Base-by-base conservation (phyloP, 2,888 invertebrate genomes). In the Heliconius erato region DNA sequence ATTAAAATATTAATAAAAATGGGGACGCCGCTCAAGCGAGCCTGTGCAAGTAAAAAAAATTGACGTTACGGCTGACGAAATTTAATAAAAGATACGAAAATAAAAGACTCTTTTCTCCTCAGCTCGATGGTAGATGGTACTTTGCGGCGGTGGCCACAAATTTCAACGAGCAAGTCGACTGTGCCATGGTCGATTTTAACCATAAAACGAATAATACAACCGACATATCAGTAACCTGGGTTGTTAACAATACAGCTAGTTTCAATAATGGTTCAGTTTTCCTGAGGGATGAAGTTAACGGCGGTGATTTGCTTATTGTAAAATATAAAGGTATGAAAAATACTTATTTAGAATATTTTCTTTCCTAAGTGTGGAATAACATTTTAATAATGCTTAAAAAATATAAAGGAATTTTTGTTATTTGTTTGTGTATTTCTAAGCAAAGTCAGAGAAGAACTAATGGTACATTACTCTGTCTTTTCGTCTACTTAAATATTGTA, bases 71-170 rank as follows among this genome's bases (percentile, higher is more conserved):
- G 35, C 0, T 9, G 9, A 35, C 9, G 35, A 35, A 35, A 35
- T 9, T 35, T 35, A 35, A 35, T 35, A 35, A 35, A 35, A 35
- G 7, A 35, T 9, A 35, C 35, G 35, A 1, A 35, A 35, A 35
- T 35, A 35, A 35, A 35, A 35, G 5, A 19, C 5, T 54, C 19
- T 49, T 16, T 72, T 44, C 3, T 19, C 19, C 3, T 65, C 54
- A 95, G 95, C 88, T 95, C 26, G 95, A 95, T 79, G 95, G 95
- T 0, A 91, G 91, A 81, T 95, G 95, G 95, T 95, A 94, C 83
- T 85, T 95, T 54, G 88, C 92, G 72, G 94, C 93, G 0, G 90
- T 93, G 0, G 93, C 95, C 0, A 91, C 94, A 0, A 93, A 94
- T 78, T 88, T 94, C 16, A 84, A 89, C 9, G 89, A 94, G 3